A percentile compares a stretch with the other conserved stretches of the same genome.
Conservation (phyloP, 2,797 vertebrate species). For the Sebastes dallii region DNA sequence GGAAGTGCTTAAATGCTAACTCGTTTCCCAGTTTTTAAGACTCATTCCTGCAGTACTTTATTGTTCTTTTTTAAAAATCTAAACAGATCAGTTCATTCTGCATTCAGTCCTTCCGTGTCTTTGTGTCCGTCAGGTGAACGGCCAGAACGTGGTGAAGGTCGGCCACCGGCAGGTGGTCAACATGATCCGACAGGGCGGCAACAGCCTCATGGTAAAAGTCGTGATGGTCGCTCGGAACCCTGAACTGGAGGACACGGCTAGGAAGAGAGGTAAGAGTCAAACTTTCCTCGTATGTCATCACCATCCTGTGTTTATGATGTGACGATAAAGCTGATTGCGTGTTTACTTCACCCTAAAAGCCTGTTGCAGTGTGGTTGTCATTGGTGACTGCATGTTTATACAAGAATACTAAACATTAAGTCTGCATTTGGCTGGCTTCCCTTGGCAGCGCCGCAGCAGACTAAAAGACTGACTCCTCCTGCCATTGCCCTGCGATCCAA, state of each 20-base stretch:
- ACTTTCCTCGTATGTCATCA: constrained; percentile 8
- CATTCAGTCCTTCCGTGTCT: not conserved
- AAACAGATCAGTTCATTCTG: not conserved
- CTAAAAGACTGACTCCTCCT: constrained; percentile 91
- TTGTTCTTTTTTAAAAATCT: not conserved
- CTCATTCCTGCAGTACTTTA: too few relatives aligned
- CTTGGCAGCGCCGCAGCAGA: constrained; percentile 88
- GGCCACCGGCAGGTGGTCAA: constrained; percentile 96
- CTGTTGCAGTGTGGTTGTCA: constrained; percentile 44
- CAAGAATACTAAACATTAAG: constrained; percentile 66
- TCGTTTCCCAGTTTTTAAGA: accelerated
- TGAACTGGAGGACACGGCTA: constrained; percentile 89
- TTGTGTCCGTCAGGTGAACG: constrained; percentile 85
- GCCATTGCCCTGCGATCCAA: constrained; percentile 94
- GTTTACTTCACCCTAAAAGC: constrained; percentile 49
- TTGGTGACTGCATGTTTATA: constrained; percentile 63
- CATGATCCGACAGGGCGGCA: constrained; percentile 95
- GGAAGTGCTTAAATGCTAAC: too few relatives aligned
- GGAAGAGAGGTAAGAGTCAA: constrained; percentile 85
- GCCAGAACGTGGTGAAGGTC: constrained; percentile 94
- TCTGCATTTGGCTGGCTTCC: constrained; percentile 68
- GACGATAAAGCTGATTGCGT: constrained; percentile 40
- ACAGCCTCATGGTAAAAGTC: constrained; percentile 95
- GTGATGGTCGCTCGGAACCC: constrained; percentile 96
- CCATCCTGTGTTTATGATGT: constrained; percentile 26